A percentile compares a stretch with the other conserved stretches of the same genome.
Conservation (phyloP, 2,797 vertebrate species). For the Diceros bicornis region DNA sequence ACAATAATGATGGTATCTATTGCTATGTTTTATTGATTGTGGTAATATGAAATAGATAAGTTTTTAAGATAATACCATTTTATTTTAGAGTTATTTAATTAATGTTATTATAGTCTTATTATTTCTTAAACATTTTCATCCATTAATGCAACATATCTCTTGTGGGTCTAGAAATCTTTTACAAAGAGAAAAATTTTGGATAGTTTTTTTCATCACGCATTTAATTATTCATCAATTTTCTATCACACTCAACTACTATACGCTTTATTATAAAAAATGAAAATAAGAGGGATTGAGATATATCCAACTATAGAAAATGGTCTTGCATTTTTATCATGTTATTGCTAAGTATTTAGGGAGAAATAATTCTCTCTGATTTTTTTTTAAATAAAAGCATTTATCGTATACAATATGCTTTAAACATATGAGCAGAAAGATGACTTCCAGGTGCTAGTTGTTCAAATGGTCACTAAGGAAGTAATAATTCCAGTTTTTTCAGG, state of each 20-base stretch:
- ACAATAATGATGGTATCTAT: not conserved
- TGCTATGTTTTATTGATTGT: conserved; percentile 54
- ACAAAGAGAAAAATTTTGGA: not conserved
- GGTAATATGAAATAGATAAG: conserved; percentile 48
- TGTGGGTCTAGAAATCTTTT: conserved; percentile 54
- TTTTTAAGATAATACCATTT: conserved; percentile 71
- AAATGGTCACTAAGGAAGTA: not conserved
- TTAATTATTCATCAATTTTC: not conserved
- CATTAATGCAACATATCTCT: not conserved
- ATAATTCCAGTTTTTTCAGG: not conserved
- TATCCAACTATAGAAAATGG: not conserved
- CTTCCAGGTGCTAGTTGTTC: not conserved
- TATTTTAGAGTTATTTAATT: conserved; percentile 76
- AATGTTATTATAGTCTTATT: not conserved
- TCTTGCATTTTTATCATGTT: not conserved
- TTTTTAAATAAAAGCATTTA: not conserved
- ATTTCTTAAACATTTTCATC: conserved; percentile 55
- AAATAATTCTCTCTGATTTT: not conserved
- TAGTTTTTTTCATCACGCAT: not conserved
- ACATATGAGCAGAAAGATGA: not conserved
- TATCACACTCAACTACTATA: not conserved
- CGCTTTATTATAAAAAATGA: not conserved
- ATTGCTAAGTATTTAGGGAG: not conserved
- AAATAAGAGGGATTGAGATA: not conserved
- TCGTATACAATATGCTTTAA: not conserved